Evolutionary conservation across 2,113 vertebrate genomes (phyloP).

Genomic region (Solenodon paradoxus): DNA sequence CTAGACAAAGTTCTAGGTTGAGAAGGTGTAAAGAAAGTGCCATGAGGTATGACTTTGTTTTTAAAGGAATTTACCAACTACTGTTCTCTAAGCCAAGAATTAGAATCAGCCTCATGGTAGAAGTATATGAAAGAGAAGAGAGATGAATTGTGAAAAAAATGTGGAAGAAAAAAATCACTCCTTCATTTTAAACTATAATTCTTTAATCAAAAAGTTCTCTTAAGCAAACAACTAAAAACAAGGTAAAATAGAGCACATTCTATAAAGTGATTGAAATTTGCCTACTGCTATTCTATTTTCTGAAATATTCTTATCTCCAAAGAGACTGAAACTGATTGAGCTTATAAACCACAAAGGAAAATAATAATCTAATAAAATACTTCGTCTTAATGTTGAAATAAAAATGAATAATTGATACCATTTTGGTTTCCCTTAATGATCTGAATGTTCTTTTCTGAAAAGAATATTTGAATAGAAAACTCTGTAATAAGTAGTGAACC

Average conservation of each 20-base stretch:
- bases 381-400: conserved; percentile 3
- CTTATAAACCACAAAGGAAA: neutral
- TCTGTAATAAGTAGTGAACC: neutral
- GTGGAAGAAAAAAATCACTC: neutral
- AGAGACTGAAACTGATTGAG: neutral
- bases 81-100: neutral
- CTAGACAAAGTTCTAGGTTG: neutral
- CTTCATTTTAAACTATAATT: neutral
- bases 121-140: neutral
- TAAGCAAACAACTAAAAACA: neutral
- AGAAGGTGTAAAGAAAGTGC: neutral
- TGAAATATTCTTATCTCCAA: neutral
- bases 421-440: neutral
- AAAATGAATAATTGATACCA: conserved; percentile 3
- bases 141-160: neutral
- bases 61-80: neutral
- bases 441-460: neutral
- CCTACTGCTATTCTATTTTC: neutral
- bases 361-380: neutral
- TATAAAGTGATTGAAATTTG: neutral
- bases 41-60: neutral
- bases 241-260: neutral
- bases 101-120: neutral
- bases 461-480: neutral
- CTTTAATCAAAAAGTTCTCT: neutral